These are phyloP conservation scores for Blastobasis adustella DNA, from an alignment of 2,888 invertebrate genomes.

Conservation along the genomic window DNA sequence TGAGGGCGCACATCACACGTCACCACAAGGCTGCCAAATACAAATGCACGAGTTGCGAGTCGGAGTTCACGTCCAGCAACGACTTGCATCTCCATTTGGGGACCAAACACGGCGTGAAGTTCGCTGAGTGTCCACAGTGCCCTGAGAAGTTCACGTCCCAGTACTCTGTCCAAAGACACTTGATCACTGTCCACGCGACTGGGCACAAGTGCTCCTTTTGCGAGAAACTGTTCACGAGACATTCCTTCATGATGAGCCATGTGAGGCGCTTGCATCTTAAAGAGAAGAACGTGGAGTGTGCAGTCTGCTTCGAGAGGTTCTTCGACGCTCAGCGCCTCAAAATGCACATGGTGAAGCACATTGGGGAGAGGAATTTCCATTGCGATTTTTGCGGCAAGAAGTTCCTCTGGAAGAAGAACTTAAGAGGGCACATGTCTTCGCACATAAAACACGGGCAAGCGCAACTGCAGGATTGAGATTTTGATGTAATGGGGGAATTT, in stretches of 20 bases:
- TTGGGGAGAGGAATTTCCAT: conserved; percentile 64
- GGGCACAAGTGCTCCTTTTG: conserved; percentile 51
- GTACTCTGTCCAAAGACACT: conserved; percentile 45
- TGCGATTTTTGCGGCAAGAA: conserved; percentile 75
- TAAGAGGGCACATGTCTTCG: conserved; percentile 67
- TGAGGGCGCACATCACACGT: conserved; percentile 40
- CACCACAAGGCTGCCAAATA: conserved; percentile 32
- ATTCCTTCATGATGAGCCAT: conserved; percentile 49
- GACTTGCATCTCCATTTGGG: conserved; percentile 41
- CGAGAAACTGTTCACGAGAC: conserved; percentile 41
- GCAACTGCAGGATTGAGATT: too few species aligned
- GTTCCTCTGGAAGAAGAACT: conserved; percentile 73
- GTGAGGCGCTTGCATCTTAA: conserved; percentile 46
- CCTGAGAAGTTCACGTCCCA: conserved; percentile 43
- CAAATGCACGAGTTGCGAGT: conserved; percentile 36
- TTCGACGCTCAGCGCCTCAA: conserved; percentile 45
- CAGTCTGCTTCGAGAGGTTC: conserved; percentile 43
- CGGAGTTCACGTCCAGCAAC: conserved; percentile 29
- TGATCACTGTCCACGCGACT: conserved; percentile 33
- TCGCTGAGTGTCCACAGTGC: conserved; percentile 40
- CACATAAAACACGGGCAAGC: conserved; percentile 25
- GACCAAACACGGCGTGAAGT: conserved; percentile 37
- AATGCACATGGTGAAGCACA: conserved; percentile 64
- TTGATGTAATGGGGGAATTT: too few species aligned
- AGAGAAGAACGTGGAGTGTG: conserved; percentile 52